A percentile compares a stretch with the other conserved stretches of the same genome.
Conservation (phyloP, 2,888 invertebrate species). For the Heliconius ismenius region DNA sequence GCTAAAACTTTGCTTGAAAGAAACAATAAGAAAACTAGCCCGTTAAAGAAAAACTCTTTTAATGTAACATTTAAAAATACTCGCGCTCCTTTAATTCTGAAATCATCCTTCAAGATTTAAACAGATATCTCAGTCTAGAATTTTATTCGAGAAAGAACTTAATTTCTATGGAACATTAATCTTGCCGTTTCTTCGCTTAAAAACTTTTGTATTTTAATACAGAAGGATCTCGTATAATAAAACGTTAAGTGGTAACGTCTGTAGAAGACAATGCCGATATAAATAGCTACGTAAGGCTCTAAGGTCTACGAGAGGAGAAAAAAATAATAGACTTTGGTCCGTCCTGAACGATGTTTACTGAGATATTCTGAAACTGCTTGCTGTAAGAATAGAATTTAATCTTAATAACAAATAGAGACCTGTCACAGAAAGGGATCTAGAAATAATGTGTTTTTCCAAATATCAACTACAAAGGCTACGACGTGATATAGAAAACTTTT, state of each 20-base stretch:
- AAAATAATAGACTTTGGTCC: conserved; percentile 35
- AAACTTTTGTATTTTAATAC: conserved; percentile 38
- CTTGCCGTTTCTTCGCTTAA: conserved; percentile 30
- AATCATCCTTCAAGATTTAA: conserved; percentile 30
- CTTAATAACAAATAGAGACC: conserved; percentile 24
- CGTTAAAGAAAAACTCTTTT: conserved; percentile 1
- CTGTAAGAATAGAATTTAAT: conserved; percentile 27
- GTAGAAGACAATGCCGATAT: conserved; percentile 39
- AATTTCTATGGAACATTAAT: conserved; percentile 35
- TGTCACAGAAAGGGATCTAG: conserved; percentile 23
- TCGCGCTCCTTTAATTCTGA: conserved; percentile 20
- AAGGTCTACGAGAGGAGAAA: conserved; percentile 27
- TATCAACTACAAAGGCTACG: conserved; percentile 9
- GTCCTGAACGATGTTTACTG: conserved; percentile 28
- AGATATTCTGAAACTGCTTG: conserved; percentile 22
- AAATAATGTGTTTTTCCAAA: conserved; percentile 21
- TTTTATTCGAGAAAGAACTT: conserved; percentile 32
- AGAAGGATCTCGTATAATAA: conserved; percentile 33
- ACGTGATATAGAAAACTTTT: conserved; percentile 12
- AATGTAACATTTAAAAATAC: conserved; percentile 22
- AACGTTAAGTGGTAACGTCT: conserved; percentile 38
- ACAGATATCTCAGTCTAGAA: conserved; percentile 25
- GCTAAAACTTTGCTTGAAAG: conserved; percentile 7
- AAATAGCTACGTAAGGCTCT: conserved; percentile 37
- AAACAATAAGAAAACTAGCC: conserved; percentile 10